phyloP scores from a whole-genome alignment of 2,888 invertebrate genomes.

The Rotaria magnacalcarata region DNA sequence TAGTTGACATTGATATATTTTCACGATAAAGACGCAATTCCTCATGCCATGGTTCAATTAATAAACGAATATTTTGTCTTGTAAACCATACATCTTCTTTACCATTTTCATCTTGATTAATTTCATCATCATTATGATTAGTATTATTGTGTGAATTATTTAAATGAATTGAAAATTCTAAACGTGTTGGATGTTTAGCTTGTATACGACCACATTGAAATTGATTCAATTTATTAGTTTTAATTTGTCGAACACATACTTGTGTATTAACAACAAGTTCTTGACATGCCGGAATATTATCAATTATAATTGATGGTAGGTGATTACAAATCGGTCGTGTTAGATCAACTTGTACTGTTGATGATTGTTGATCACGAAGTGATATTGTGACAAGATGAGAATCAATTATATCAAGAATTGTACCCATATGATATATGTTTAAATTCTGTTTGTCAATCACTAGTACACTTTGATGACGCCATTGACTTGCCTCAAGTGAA shows the following conservation, averaged over 20 bases:
- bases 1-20: background rate
- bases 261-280: background rate
- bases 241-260: background rate
- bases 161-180: slow-evolving; percentile 23
- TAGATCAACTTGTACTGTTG: background rate
- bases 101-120: background rate
- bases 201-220: slow-evolving; percentile 8
- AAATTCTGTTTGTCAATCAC: background rate
- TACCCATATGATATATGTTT: background rate
- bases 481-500: slow-evolving; percentile 3
- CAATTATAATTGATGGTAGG: slow-evolving; percentile 5
- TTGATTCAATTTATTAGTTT: background rate
- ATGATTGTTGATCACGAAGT: background rate
- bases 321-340: background rate
- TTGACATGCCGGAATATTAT: slow-evolving; percentile 33
- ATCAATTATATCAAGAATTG: slow-evolving; percentile 11
- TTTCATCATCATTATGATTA: background rate
- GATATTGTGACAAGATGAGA: background rate
- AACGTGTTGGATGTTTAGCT: slow-evolving; percentile 13
- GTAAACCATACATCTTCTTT: background rate
- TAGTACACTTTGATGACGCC: slow-evolving; percentile 23
- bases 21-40: slow-evolving; percentile 15
- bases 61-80: slow-evolving; percentile 35
- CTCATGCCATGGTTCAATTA: slow-evolving; percentile 36
- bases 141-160: background rate